Evolutionary conservation across 2,113 vertebrate species (phyloP), one percentile per base, ranked within the genome.

Genomic region (Leptocoma aspasia): DNA sequence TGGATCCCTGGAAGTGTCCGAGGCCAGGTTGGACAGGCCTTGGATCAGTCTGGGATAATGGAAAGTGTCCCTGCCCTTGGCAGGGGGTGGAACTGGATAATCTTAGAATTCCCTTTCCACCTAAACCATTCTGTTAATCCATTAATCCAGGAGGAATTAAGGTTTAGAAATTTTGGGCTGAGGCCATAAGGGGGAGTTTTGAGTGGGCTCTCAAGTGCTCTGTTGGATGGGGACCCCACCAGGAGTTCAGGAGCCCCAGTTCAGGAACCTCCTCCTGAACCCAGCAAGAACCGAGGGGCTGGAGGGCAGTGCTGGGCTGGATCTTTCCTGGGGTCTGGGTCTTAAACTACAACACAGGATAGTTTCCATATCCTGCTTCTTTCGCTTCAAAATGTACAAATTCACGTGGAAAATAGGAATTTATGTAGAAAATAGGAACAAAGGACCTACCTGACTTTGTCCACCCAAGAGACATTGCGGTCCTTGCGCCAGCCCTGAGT

Each of bases 381-480:
- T 71, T 50, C 37, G 7, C 24, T 76, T 50, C 30, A 12, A 20
- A 56, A 9, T 1, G 59, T 18, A 11, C 6, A 49, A 69, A 57
- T 80, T 76, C 10, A 23, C 0, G 1, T 0, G 1, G 61, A 18
- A 82, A 80, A 57, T 5, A 42, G 27, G 39, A 47, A 56, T 68
- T 70, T 12, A 9, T 0, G 1, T 2, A 3, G 56, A 27, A 79
- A 75, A 85, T 11, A 37, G 23, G 49, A 54, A 26, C 2, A 13
- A 30, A 31, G 11, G 35, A 9, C 8, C 7, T 77, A 96, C 96
- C 94, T 71, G 5, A 5, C 56, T 24, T 44, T 35, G 37, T 82
- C 79, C 1, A 0, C 3, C 17, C 49, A 45, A 0, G 1, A 3
- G 19, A 11, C 4, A 3, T 69, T 26, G 0, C 0, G 0, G 6